Evolutionary conservation across 2,888 invertebrate species (phyloP).

Genomic region (Andricus quercusramuli): DNA sequence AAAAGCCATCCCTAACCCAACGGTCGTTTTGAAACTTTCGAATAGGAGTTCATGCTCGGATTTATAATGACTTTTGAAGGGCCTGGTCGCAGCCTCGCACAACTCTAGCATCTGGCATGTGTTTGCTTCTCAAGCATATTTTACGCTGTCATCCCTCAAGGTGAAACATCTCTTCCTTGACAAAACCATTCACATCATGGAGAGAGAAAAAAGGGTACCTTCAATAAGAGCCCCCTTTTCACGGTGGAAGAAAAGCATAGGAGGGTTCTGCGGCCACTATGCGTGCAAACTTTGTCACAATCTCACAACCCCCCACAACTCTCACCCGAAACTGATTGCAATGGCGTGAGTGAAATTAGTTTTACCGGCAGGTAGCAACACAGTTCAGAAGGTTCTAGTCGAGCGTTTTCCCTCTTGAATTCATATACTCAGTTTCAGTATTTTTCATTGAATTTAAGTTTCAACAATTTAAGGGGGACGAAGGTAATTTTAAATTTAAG

Average conservation of each 20-base stretch:
- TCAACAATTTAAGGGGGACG: too few species aligned
- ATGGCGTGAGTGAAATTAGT: too few species aligned
- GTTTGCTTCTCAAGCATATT: constrained; percentile 40
- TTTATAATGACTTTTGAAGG: constrained; percentile 41
- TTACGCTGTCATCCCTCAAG: constrained; percentile 33
- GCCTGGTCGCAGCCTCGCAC: constrained; percentile 23
- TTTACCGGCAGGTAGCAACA: too few species aligned
- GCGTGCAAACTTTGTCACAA: constrained; percentile 32
- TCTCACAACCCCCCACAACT: constrained; percentile 3
- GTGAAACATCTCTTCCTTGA: constrained; percentile 8
- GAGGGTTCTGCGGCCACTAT: constrained; percentile 9
- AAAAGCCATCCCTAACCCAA: neutral
- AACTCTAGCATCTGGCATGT: constrained; percentile 30
- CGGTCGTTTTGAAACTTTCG: constrained; percentile 9
- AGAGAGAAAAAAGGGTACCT: constrained; percentile 12
- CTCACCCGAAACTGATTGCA: neutral
- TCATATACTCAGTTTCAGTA: too few species aligned
- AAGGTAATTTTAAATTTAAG: too few species aligned
- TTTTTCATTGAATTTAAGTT: too few species aligned
- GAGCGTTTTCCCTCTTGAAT: too few species aligned
- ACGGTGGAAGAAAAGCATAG: constrained; percentile 12
- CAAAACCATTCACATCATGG: constrained; percentile 17
- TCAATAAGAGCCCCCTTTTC: constrained; percentile 1
- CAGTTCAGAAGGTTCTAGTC: too few species aligned
- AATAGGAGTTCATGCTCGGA: constrained; percentile 14